phyloP scores from a whole-genome alignment of 2,797 vertebrate genomes.

The Paguma larvata region DNA sequence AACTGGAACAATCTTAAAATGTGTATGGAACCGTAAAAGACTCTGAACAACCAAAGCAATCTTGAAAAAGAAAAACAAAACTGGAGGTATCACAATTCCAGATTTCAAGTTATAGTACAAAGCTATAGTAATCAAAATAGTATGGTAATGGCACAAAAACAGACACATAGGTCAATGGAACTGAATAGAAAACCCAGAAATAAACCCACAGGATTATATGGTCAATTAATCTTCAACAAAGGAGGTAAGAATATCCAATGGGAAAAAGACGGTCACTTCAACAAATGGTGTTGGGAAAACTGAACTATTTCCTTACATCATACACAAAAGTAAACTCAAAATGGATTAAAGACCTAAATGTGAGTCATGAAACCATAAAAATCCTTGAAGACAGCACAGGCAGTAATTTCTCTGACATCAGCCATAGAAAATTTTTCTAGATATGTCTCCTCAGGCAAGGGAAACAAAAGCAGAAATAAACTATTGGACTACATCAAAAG shows the following conservation, averaged over 20 bases:
- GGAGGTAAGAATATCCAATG: not conserved
- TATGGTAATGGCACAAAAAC: not conserved
- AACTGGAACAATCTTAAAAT: not conserved
- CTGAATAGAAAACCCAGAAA: not conserved
- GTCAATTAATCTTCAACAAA: not conserved
- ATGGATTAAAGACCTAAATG: not conserved
- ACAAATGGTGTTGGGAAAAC: not conserved
- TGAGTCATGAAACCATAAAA: not conserved
- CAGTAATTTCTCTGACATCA: not conserved
- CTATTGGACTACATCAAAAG: not conserved
- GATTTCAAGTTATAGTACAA: not conserved
- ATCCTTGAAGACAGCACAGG: not conserved
- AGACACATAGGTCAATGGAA: not conserved
- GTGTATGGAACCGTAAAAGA: not conserved
- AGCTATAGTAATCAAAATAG: not conserved
- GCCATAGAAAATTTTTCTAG: not conserved
- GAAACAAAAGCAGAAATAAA: not conserved
- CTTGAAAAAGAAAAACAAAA: not conserved
- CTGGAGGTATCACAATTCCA: not conserved
- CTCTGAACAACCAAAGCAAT: not conserved
- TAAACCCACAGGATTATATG: not conserved
- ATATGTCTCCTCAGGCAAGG: not conserved
- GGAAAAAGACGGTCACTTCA: not conserved
- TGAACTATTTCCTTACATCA: not conserved
- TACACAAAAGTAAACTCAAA: not conserved